Conservation (phyloP, 2,888 invertebrate genomes). For the Petrolisthes manimaculis region DNA sequence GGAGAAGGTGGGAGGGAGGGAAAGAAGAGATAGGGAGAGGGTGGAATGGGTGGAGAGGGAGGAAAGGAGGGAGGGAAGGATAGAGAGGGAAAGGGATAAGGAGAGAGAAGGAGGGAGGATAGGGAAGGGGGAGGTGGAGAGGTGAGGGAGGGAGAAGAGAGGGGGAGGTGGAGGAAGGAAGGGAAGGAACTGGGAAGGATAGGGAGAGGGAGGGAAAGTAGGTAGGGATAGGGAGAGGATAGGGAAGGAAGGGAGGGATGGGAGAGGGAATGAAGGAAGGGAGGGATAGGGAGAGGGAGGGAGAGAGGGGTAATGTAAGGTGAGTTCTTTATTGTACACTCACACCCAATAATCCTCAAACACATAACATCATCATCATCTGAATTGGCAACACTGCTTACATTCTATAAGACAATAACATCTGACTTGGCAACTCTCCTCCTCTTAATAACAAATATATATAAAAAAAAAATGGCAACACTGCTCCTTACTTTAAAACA, state of each 20-base stretch:
- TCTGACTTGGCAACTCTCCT: too few species aligned
- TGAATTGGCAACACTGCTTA: too few species aligned
- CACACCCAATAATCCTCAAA: too few species aligned
- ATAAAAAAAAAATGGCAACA: too few species aligned
- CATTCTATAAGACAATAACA: too few species aligned
- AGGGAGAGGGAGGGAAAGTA: neutral
- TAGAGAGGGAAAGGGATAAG: neutral
- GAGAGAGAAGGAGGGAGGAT: neutral
- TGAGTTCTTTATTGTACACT: too few species aligned
- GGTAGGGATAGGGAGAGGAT: neutral
- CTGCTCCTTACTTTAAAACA: too few species aligned
- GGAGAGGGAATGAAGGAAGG: too few species aligned
- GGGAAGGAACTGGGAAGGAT: neutral
- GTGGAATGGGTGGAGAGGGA: neutral
- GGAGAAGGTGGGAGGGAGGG: neutral
- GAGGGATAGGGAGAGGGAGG: conserved; percentile 10
- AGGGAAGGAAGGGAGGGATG: neutral
- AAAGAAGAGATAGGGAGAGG: neutral
- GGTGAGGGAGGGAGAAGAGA: neutral
- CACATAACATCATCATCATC: too few species aligned
- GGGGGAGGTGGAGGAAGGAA: neutral
- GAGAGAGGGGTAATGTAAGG: neutral
- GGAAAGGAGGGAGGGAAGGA: neutral
- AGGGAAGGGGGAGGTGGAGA: neutral
- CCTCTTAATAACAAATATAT: too few species aligned